Conservation (phyloP, 2,113 vertebrate genomes). For the Narcine bancroftii region DNA sequence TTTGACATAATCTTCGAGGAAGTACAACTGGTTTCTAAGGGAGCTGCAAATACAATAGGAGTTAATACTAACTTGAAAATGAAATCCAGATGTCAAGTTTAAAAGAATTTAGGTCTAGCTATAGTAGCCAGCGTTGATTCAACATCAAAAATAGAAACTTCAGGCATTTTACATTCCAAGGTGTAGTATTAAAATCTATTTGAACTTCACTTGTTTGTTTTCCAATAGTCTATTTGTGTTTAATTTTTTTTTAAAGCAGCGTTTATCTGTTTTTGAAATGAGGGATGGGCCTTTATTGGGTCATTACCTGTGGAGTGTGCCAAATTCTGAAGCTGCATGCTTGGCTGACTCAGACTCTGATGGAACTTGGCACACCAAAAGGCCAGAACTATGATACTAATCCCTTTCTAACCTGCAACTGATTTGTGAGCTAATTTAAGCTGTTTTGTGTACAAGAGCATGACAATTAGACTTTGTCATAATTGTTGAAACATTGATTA, state of each 20-base stretch:
- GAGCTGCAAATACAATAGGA: conserved; percentile 23
- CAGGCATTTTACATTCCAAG: background rate
- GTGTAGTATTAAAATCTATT: background rate
- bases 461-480: background rate
- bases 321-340: conserved; percentile 15
- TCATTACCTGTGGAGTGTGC: conserved; percentile 22
- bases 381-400: background rate
- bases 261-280: conserved; percentile 1
- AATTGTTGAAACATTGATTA: background rate
- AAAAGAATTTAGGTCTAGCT: conserved; percentile 3
- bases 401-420: background rate
- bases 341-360: background rate
- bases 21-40: conserved; percentile 31
- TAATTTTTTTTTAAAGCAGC: background rate
- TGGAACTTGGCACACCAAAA: conserved; percentile 11
- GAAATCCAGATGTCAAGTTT: conserved; percentile 32
- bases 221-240: background rate
- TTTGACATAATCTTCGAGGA: background rate
- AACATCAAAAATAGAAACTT: conserved; percentile 23
- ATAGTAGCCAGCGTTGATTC: conserved; percentile 10
- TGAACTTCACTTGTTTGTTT: background rate
- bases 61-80: conserved; percentile 25
- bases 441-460: background rate
- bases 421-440: conserved; percentile 13
- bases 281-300: background rate